Conservation (phyloP, 2,797 vertebrate species). For the Sebastes minor region DNA sequence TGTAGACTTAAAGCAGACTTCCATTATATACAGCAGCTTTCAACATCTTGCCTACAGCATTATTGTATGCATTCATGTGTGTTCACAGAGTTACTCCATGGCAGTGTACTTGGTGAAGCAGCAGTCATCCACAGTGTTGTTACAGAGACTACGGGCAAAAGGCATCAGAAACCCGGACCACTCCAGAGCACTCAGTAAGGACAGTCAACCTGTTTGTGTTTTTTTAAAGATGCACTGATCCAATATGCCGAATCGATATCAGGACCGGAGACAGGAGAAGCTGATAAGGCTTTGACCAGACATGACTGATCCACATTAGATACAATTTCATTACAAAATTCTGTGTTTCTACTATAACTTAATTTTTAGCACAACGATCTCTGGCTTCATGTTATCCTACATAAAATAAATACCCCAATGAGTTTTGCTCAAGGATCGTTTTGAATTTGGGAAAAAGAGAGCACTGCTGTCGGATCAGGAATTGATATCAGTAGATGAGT, state of each 20-base stretch:
- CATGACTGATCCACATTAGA: not conserved
- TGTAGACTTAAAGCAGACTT: not conserved
- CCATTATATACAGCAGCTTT: not conserved
- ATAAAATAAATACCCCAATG: not conserved
- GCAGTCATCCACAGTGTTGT: constrained; percentile 93
- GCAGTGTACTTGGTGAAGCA: constrained; percentile 98
- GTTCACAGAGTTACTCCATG: constrained; percentile 95
- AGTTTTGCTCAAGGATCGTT: not conserved
- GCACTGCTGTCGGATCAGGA: not conserved
- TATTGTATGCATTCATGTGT: constrained; percentile 1
- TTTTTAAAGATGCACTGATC: not conserved
- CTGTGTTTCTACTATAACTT: not conserved
- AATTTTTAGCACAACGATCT: not conserved
- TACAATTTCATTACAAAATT: not conserved
- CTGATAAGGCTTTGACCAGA: not conserved
- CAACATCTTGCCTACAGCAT: not conserved
- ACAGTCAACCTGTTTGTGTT: not conserved
- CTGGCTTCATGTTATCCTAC: not conserved
- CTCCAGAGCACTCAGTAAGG: constrained; percentile 96
- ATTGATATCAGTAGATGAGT: not conserved
- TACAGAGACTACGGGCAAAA: constrained; percentile 96
- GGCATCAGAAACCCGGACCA: constrained; percentile 99
- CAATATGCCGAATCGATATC: not conserved
- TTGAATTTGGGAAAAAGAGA: not conserved
- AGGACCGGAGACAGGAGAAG: not conserved